Evolutionary conservation across 2,888 invertebrate species (phyloP).

Genomic region (Lutraria lutraria): DNA sequence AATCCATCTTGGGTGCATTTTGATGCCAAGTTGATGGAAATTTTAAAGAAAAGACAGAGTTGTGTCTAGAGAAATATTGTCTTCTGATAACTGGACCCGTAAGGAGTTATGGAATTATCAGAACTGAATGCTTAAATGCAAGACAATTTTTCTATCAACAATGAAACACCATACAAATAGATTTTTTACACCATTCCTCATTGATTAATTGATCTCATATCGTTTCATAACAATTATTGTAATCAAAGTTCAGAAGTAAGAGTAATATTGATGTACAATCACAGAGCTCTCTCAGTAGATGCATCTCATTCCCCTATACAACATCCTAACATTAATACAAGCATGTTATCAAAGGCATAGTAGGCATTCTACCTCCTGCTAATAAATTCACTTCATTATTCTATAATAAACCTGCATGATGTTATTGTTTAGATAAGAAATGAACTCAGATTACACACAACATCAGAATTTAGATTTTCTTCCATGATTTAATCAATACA

Average conservation of each 20-base stretch:
- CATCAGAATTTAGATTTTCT: background rate
- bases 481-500: background rate
- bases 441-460: background rate
- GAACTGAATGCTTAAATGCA: no score
- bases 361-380: background rate
- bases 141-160: background rate
- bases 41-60: no score
- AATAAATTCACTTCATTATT: background rate
- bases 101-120: no score
- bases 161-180: background rate
- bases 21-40: no score
- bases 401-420: background rate
- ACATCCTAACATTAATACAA: background rate
- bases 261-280: background rate
- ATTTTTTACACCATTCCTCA: slow-evolving; percentile 5
- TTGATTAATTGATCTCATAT: slow-evolving; percentile 15
- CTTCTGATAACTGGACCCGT: no score
- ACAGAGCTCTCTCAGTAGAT: no score
- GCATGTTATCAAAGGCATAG: background rate
- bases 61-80: no score
- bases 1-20: no score
- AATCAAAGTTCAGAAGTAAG: background rate
- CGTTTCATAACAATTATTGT: background rate
- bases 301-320: background rate
- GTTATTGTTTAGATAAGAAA: background rate